A percentile compares a stretch with the other conserved stretches of the same genome.
phyloP scores from a whole-genome alignment of 2,888 invertebrate genomes.

The Frankliniella fusca region DNA sequence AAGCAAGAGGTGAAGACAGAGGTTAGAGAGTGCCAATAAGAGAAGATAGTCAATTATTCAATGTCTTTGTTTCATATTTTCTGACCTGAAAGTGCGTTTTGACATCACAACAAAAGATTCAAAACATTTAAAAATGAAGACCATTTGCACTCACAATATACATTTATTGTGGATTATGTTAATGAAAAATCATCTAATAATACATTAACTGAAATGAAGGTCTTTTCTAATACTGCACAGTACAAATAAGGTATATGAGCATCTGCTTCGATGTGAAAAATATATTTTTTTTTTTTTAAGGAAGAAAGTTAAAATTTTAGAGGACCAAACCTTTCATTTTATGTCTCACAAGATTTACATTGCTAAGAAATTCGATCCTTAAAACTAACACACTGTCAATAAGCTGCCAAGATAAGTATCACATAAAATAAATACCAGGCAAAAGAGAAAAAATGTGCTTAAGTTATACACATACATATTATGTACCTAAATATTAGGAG shows the following conservation, averaged over 20 bases:
- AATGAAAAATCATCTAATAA: constrained; percentile 16
- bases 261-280: background rate
- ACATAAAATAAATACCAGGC: no score
- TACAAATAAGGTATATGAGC: background rate
- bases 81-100: no score
- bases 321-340: no score
- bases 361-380: no score
- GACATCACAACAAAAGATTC: no score
- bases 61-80: background rate
- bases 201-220: background rate
- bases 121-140: background rate
- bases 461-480: no score
- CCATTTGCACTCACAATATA: background rate
- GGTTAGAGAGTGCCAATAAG: constrained; percentile 29
- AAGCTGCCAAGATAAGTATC: no score
- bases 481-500: no score
- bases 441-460: no score
- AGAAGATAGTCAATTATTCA: background rate
- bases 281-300: background rate
- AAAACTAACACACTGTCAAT: no score
- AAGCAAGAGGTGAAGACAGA: background rate
- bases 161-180: constrained; percentile 19
- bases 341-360: no score
- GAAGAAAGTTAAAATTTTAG: no score
- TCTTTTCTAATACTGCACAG: constrained; percentile 19